A percentile compares a stretch with the other conserved stretches of the same genome.
phyloP scores from a whole-genome alignment of 2,797 vertebrate genomes.

The Cetoscarus ocellatus region DNA sequence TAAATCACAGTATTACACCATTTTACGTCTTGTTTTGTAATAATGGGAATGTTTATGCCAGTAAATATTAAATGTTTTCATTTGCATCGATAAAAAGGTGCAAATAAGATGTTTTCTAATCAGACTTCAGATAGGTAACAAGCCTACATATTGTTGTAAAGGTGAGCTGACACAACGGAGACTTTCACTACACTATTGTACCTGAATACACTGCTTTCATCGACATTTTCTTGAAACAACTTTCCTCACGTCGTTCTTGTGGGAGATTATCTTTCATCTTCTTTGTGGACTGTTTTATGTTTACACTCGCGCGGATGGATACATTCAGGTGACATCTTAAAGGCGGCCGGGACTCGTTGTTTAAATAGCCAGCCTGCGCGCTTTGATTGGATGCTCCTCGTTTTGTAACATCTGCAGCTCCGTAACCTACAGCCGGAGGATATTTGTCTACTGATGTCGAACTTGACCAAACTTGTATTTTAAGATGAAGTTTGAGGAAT shows the following conservation, averaged over 20 bases:
- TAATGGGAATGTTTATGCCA: no score
- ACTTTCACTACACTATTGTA: not conserved
- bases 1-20: no score
- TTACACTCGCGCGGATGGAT: slow-evolving; percentile 94
- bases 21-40: no score
- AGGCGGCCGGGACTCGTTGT: slow-evolving; percentile 89
- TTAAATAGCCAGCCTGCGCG: slow-evolving; percentile 87
- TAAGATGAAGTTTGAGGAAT: no score
- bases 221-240: rapidly evolving
- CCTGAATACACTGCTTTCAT: rapidly evolving
- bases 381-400: slow-evolving; percentile 76
- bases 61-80: no score
- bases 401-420: slow-evolving; percentile 41
- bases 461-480: no score
- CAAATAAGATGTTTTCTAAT: not conserved
- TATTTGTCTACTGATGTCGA: no score
- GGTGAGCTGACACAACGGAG: not conserved
- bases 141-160: not conserved
- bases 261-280: not conserved
- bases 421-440: not conserved
- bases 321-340: slow-evolving; percentile 91
- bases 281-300: slow-evolving; percentile 75
- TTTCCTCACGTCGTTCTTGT: rapidly evolving
- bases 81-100: no score
- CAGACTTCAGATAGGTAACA: not conserved